Conservation (phyloP, 2,888 invertebrate genomes). For the Mythimna ferrago region DNA sequence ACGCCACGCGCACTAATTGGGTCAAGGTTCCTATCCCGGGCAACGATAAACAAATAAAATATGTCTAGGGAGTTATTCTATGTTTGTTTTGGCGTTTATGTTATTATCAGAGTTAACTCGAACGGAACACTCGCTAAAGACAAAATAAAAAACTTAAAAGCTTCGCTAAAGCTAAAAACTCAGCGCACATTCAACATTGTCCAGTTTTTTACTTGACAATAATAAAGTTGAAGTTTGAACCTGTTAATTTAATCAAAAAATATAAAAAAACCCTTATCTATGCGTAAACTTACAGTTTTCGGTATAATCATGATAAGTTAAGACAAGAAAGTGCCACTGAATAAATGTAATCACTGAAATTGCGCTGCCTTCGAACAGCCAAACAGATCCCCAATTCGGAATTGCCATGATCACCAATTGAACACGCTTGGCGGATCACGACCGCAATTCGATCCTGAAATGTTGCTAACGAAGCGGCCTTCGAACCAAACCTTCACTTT, state of each 20-base stretch:
- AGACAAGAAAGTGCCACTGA: background rate
- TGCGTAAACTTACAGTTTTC: background rate
- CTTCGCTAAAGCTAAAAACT: too few relatives aligned
- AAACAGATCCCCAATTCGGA: slow-evolving; percentile 22
- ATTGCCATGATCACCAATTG: slow-evolving; percentile 49
- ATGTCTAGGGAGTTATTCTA: slow-evolving; percentile 33
- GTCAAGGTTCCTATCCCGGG: slow-evolving; percentile 62
- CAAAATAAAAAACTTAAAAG: background rate
- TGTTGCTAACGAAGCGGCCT: slow-evolving; percentile 35
- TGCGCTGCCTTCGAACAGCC: background rate
- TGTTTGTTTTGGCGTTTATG: slow-evolving; percentile 9
- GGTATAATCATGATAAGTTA: background rate
- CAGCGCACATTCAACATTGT: background rate
- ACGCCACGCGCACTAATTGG: slow-evolving; percentile 64
- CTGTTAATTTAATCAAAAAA: background rate
- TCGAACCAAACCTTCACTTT: slow-evolving; percentile 32
- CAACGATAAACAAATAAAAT: slow-evolving; percentile 48
- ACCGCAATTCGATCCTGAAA: slow-evolving; percentile 45
- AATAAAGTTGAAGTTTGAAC: background rate
- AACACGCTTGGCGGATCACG: slow-evolving; percentile 39
- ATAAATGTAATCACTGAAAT: background rate
- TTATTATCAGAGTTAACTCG: background rate
- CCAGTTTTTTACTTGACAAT: background rate
- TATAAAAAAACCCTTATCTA: background rate
- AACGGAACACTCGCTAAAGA: background rate